A percentile compares a stretch with the other conserved stretches of the same genome.
Conservation (phyloP, 2,113 vertebrate species). For the Andinoacara biseriatus region DNA sequence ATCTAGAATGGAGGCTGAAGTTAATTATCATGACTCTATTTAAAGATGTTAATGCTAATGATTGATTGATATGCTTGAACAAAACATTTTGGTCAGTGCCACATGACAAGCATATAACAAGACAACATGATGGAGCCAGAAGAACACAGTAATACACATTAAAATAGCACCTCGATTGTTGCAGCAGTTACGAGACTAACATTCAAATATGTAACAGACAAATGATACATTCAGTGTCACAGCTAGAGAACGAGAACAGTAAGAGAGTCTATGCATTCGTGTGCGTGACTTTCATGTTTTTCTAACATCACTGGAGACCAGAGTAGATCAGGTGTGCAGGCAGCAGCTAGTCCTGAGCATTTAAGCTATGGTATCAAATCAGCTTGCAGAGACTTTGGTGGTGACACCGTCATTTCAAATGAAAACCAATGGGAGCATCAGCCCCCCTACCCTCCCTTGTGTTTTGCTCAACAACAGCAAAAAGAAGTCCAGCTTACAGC, state of each 20-base stretch:
- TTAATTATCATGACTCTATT: background rate
- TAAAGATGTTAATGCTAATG: background rate
- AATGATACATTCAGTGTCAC: conserved; percentile 74
- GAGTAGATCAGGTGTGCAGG: background rate
- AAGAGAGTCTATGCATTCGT: background rate
- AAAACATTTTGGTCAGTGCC: conserved; percentile 74
- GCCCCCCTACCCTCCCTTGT: background rate
- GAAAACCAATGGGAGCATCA: background rate
- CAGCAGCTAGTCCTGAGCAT: background rate
- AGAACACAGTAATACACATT: conserved; percentile 60
- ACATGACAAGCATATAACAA: conserved; percentile 76
- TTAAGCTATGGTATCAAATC: background rate
- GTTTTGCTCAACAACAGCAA: background rate
- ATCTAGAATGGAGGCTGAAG: background rate
- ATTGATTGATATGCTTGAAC: background rate
- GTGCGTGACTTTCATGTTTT: background rate
- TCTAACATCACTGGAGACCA: background rate
- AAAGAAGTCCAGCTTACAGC: background rate
- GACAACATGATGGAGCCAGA: conserved; percentile 74
- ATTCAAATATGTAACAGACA: conserved; percentile 75
- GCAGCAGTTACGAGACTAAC: conserved; percentile 69
- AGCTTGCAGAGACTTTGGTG: conserved; percentile 5
- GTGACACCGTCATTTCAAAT: background rate
- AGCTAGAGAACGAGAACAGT: background rate
- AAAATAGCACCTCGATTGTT: conserved; percentile 37